A percentile compares a stretch with the other conserved stretches of the same genome.
phyloP scores from a whole-genome alignment of 2,113 vertebrate species.

The Tympanuchus pallidicinctus region DNA sequence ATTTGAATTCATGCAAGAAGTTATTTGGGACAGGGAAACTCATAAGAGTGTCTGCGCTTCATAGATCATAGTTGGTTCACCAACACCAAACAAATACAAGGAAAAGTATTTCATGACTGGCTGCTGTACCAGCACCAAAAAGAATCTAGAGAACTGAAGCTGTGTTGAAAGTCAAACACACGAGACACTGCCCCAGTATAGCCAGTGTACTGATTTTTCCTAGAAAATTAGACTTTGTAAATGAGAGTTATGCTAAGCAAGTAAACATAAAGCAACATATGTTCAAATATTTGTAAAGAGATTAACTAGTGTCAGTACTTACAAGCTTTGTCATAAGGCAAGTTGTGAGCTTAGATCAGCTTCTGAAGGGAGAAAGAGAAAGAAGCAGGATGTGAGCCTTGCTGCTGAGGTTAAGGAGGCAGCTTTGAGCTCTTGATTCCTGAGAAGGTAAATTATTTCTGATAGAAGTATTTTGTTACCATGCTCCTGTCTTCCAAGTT shows the following conservation, averaged over 20 bases:
- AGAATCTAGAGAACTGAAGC: neutral
- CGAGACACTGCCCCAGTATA: neutral
- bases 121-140: neutral
- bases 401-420: neutral
- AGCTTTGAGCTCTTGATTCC: neutral
- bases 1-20: neutral
- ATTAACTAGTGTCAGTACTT: neutral
- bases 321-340: neutral
- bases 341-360: neutral
- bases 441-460: neutral
- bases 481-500: neutral
- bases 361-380: neutral
- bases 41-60: neutral
- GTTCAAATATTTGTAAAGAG: neutral
- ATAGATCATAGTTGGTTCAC: neutral
- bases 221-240: neutral
- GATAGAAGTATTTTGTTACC: neutral
- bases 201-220: neutral
- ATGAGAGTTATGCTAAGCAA: neutral
- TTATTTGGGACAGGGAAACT: neutral
- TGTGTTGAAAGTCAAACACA: neutral
- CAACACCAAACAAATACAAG: neutral
- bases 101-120: neutral
- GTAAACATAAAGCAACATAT: neutral
- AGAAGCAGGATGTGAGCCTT: neutral